Evolutionary conservation across 2,888 invertebrate species (phyloP), one percentile per base, ranked within the genome.

Genomic region (Thereva unica): DNA sequence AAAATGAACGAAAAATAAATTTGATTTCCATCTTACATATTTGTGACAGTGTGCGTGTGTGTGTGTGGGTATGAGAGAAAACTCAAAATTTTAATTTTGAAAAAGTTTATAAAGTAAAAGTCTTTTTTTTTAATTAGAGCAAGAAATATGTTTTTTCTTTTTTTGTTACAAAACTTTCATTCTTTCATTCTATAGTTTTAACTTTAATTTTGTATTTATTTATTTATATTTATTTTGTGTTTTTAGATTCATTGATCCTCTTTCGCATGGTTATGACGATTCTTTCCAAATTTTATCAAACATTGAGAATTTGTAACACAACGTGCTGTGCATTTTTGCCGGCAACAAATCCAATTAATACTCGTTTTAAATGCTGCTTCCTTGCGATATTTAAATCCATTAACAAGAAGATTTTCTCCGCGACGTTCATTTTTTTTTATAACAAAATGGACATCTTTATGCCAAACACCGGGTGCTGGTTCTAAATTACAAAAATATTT

Each of bases 261-360:
- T 66, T 34, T 64, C 47, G 41, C 37, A 69, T 75, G 75, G 49
- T 71, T 73, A 47, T 75, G 75, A 37, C 64, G 67, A 52, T 70
- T 71, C 52, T 72, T 73, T 40, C 72, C 72, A 49, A 75, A 72
- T 70, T 74, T 74, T 5, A 75, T 71, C 4, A 42, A 50, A 6
- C 70, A 68, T 34, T 71, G 65, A 5, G 67, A 64, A 49, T 71
- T 71, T 42, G 73, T 74, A 5, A 72, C 66, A 57, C 74, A 74
- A 40, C 75, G 69, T 23, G 74, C 73, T 5, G 61, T 57, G 65
- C 75, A 75, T 55, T 71, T 71, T 8, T 67, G 52, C 12, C 61
- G 23, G 34, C 67, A 64, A 67, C 75, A 75, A 44, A 73, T 70
- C 75, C 75, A 75, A 70, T 75, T 73, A 4, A 70, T 71, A 5